Conservation (phyloP, 1,140 invertebrate genomes). For the Spodoptera frugiperda region DNA sequence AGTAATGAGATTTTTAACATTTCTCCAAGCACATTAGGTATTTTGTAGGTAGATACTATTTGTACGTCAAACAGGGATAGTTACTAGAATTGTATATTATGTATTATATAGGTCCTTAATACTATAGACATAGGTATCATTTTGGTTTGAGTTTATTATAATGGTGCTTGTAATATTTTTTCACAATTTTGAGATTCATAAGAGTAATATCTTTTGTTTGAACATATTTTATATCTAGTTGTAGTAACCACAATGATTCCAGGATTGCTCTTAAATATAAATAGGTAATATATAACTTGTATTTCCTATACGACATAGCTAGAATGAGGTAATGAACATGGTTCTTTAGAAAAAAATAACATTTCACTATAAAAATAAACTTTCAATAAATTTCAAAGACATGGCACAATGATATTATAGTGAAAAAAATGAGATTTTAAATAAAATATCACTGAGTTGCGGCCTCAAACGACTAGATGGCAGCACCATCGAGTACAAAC, state of each 20-base stretch:
- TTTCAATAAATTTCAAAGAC: slow-evolving; percentile 17
- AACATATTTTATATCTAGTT: slow-evolving; percentile 1
- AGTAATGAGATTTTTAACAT: too few relatives aligned
- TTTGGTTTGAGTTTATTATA: too few relatives aligned
- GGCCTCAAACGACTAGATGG: slow-evolving; percentile 32
- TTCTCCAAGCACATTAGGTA: too few relatives aligned
- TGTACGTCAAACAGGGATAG: too few relatives aligned
- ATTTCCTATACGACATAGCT: slow-evolving; percentile 32
- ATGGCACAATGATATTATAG: slow-evolving; percentile 33
- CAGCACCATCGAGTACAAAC: neutral
- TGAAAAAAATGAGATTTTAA: slow-evolving; percentile 40
- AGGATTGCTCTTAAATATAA: slow-evolving; percentile 4
- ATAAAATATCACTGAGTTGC: slow-evolving; percentile 46
- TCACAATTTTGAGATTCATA: neutral
- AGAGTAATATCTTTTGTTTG: neutral
- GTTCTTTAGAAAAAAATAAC: slow-evolving; percentile 14
- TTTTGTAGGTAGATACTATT: too few relatives aligned
- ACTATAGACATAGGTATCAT: too few relatives aligned
- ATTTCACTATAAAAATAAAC: slow-evolving; percentile 11
- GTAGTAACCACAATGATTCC: neutral
- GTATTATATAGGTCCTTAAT: too few relatives aligned
- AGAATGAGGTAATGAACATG: slow-evolving; percentile 24
- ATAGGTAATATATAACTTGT: neutral
- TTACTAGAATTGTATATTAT: too few relatives aligned
- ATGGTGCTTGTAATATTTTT: too few relatives aligned